Base-by-base conservation (phyloP, 2,113 vertebrate genomes). In the Toxotes chatareus region DNA sequence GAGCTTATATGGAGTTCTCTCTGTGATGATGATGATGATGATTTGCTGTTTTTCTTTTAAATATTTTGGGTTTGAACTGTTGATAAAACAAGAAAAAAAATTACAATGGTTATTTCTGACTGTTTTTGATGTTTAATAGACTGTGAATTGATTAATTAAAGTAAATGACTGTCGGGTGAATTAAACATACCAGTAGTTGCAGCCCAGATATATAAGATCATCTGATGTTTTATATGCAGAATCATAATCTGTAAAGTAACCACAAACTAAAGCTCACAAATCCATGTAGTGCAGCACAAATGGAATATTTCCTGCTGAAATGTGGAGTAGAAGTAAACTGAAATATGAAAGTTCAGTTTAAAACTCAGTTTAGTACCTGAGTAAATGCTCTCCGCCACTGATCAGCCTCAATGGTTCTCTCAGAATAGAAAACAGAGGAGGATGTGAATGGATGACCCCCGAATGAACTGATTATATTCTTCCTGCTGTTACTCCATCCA, bases 391-490 rank as follows among this genome's bases (percentile, higher is more conserved):
- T 47, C 13, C 31, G 2, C 57, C 1, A 5, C 19, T 23, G 17
- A 1, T 61, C 36, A 36, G 7, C 5, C 53, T 59, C 56, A 21
- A 0, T 32, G 4, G 16, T 17, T 17, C 3, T 14, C 10, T 32
- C 6, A 32, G 32, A 59, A 31, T 3, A 47, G 5, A 42, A 64
- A 44, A 23, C 62, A 19, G 38, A 13, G 32, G 32, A 79, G 67
- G 44, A 67, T 73, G 53, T 76, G 61, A 76, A 66, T 67, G 51
- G 68, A 40, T 4, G 34, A 46, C 3, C 4, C 40, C 44, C 14
- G 17, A 60, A 34, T 27, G 42, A 46, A 51, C 4, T 16, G 19
- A 68, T 56, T 14, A 9, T 27, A 49, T 17, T 36, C 21, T 23
- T 32, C 55, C 32, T 47, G 53, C 65, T 31, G 46, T 46, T 47